Evolutionary conservation across 1,140 invertebrate genomes (phyloP), one percentile per base, ranked within the genome.

Genomic region (Zaprionus gabonicus): DNA sequence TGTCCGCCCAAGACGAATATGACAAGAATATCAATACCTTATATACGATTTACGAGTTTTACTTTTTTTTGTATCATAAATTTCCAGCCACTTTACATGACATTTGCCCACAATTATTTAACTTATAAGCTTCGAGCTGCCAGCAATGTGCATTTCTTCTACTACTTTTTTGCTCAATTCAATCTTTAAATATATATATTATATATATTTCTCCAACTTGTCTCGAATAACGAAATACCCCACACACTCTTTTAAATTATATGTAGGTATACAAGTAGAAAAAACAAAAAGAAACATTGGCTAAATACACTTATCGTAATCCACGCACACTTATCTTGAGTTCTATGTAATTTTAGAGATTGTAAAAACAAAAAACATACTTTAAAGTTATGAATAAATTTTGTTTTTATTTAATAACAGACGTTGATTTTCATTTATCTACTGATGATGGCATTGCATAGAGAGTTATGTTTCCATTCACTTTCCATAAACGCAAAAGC

Each of bases 71-170:
- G 76, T 78, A 78, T 44, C 12, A 78, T 78, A 78, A 69, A 74
- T 69, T 69, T 28, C 68, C 38, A 49, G 2, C 0, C 49, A 51
- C 23, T 62, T 62, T 28, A 59, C 20, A 20, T 31, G 20, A 49
- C 15, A n/a, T 56, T 49, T 57, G 56, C 57, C 56, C 38, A 23
- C 65, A 65, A 65, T 25, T 70, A 66, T 38, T 71, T 36, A 68
- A 58, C 59, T 60, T 74, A 59, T 76, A 78, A 76, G 72, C 76
- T 62, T 9, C 17, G 27, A 82, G 81, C 85, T 90, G 85, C 85
- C 85, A 91, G 86, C 85, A 62, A 36, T 75, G 82, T 91, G 85
- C 85, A 90, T 90, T 90, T 90, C 71, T 51, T 62, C 31, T 10
- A 66, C 57, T 60, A 76, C 60, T 59, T 63, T 66, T 70, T 72